phyloP scores from a whole-genome alignment of 1,140 invertebrate genomes.

The Lucilia cuprina region DNA sequence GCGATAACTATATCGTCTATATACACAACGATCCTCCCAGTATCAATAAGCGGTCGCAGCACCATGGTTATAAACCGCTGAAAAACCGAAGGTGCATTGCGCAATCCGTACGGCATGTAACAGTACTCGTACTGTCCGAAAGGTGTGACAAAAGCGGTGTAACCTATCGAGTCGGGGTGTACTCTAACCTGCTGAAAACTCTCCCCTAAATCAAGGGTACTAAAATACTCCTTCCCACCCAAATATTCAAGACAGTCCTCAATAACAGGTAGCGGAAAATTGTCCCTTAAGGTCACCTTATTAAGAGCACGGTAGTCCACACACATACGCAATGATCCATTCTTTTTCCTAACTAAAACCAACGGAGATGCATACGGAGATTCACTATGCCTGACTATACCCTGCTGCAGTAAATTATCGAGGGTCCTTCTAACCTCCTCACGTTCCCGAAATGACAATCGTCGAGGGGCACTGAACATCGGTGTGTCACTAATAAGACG shows the following conservation, averaged over 20 bases:
- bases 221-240: too few species aligned
- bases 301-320: conserved; percentile 33
- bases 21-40: too few species aligned
- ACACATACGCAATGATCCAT: conserved; percentile 2
- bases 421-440: not conserved
- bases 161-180: not conserved
- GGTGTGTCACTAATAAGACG: not conserved
- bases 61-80: not conserved
- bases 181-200: too few species aligned
- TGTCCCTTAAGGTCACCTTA: not conserved
- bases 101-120: too few species aligned
- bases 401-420: not conserved
- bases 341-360: conserved; percentile 30
- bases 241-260: not conserved
- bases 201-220: too few species aligned
- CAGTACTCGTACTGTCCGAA: too few species aligned
- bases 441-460: not conserved
- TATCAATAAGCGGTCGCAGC: not conserved
- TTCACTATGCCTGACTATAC: not conserved
- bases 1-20: too few species aligned
- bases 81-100: not conserved
- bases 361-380: not conserved
- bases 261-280: conserved; percentile 25
- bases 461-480: not conserved
- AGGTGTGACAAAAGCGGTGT: not conserved